A percentile compares a stretch with the other conserved stretches of the same genome.
Evolutionary conservation across 2,113 vertebrate species (phyloP).

Genomic region (Microcebus griseorufus): DNA sequence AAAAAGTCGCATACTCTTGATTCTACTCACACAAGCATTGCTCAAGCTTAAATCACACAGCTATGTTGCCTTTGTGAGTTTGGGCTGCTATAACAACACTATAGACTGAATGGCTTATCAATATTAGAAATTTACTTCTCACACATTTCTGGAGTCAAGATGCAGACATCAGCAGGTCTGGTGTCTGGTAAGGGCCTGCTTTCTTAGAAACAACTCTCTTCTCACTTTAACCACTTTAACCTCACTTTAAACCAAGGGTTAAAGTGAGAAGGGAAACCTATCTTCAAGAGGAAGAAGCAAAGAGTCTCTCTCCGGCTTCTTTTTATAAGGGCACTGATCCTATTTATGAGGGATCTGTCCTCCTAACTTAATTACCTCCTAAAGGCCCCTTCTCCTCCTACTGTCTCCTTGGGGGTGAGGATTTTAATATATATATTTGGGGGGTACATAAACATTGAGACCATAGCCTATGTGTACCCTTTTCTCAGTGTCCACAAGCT

Average conservation of each 20-base stretch:
- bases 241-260: not conserved
- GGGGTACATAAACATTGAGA: not conserved
- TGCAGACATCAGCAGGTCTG: not conserved
- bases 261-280: no score
- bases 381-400: not conserved
- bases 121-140: not conserved
- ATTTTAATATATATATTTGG: not conserved
- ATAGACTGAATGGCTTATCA: not conserved
- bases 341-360: not conserved
- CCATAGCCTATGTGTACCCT: not conserved
- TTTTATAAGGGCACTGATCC: not conserved
- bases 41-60: not conserved
- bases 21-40: rapidly evolving
- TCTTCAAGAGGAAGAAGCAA: not conserved
- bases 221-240: not conserved
- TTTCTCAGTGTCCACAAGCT: not conserved
- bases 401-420: not conserved
- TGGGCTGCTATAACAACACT: not conserved
- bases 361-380: not conserved
- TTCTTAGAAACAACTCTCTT: not conserved
- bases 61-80: not conserved
- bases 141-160: not conserved
- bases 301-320: rapidly evolving
- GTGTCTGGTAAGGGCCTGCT: rapidly evolving
- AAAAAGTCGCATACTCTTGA: not conserved